Conservation (phyloP, 2,113 vertebrate genomes). For the Ceratotherium simum region DNA sequence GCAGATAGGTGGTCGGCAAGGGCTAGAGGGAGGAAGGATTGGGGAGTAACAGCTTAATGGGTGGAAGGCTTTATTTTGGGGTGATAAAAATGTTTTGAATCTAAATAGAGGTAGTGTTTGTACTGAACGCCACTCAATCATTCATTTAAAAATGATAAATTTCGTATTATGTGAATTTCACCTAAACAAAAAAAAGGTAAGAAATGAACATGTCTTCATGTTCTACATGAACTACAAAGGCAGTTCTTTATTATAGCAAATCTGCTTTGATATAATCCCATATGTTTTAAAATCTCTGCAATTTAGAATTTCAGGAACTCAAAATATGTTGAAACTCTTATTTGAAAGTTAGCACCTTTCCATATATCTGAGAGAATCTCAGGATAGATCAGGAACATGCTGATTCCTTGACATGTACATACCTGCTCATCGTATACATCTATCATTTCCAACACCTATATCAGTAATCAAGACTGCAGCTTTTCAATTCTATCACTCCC, state of each 20-base stretch:
- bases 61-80: neutral
- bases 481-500: neutral
- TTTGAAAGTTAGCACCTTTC: neutral
- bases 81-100: neutral
- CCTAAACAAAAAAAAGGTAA: neutral
- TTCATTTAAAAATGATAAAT: neutral
- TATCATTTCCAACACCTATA: neutral
- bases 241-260: neutral
- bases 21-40: accelerated
- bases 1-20: neutral
- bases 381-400: neutral
- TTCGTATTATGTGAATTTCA: constrained; percentile 23
- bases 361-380: neutral
- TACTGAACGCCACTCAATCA: neutral
- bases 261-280: neutral
- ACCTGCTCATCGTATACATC: neutral
- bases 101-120: neutral
- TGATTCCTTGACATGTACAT: neutral
- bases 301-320: neutral
- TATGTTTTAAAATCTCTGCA: neutral
- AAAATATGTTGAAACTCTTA: neutral
- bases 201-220: neutral
- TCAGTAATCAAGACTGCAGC: neutral
- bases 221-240: neutral
- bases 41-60: neutral